Base-by-base conservation (phyloP, 2,888 invertebrate species). In the Eurytoma adleriae region DNA sequence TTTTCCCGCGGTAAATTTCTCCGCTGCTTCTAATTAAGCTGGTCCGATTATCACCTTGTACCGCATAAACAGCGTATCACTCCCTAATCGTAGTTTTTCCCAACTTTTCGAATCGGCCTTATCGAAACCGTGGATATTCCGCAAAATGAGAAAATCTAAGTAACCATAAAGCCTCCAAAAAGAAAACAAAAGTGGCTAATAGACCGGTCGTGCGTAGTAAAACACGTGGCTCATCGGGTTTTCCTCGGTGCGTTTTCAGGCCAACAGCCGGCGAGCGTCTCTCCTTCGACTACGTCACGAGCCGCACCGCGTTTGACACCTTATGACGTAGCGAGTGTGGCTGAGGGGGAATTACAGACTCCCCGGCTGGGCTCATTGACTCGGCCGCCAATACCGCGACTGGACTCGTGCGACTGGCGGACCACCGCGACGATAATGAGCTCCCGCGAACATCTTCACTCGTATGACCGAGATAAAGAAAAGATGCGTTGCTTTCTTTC, bases 231-330 rank as follows among this genome's bases (percentile, higher is more conserved):
- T 27, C 30, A 57, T 24, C 20, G 52, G 75, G 30, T 75, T 70
- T 79, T 79, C 70, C 70, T 61, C 18, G 13, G 5, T 18, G 57
- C 64, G 56, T 73, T 74, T 74, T 69, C 57, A 69, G 79, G 64
- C 66, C 50, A 52, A 67, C 57, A 59, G 57, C 64, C 79, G 78
- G 82, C 80, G 74, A 72, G 52, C 16, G 79, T 74, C 67, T 76
- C 81, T 40, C 40, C 40, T 40, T 5, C 40, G 79, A 74, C 72
- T 71, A 74, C 79, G 83, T 80, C 68, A 80, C 68, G 30, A 27
- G 14, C 30, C 30, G 27, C 70, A 57, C 67, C 27, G 57, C 50
- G 68, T 76, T 61, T 73, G 48, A 62, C 69, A 52, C 57, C 18
- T 27, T 24, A 61, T 76, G 76, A 76, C 76, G 76, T 76, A 20